phyloP scores from a whole-genome alignment of 2,888 invertebrate genomes.

The Apotomis turbidana region DNA sequence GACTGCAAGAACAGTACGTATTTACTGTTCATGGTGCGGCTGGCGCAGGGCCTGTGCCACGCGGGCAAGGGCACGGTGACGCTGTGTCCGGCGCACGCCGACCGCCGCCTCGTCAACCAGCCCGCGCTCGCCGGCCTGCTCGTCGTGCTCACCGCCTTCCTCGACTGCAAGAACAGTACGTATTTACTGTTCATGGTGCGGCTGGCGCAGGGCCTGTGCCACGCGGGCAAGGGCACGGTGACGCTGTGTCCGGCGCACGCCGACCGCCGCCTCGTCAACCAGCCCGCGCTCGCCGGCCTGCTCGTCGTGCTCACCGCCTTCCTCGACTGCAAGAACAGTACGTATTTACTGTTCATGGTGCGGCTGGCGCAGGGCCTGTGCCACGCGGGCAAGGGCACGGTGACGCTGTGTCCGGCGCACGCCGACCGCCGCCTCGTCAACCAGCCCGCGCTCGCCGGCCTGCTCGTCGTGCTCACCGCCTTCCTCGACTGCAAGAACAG shows the following conservation, averaged over 20 bases:
- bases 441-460: constrained; percentile 97
- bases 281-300: constrained; percentile 97
- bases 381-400: constrained; percentile 99
- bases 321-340: constrained; percentile 98
- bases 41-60: constrained; percentile 98
- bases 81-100: constrained; percentile 97
- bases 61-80: constrained; percentile 99
- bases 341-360: constrained; percentile 82
- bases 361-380: constrained; percentile 98
- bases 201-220: constrained; percentile 97
- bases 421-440: constrained; percentile 97
- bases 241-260: constrained; percentile 98
- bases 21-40: constrained; percentile 96
- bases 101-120: constrained; percentile 96
- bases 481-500: constrained; percentile 91
- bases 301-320: constrained; percentile 97
- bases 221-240: constrained; percentile 99
- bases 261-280: constrained; percentile 96
- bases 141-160: constrained; percentile 95
- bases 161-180: constrained; percentile 98
- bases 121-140: constrained; percentile 98
- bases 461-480: constrained; percentile 95
- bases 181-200: constrained; percentile 95
- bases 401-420: constrained; percentile 98
- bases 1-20: constrained; percentile 97